Evolutionary conservation across 2,888 invertebrate genomes (phyloP).

Genomic region (Altica lythri): DNA sequence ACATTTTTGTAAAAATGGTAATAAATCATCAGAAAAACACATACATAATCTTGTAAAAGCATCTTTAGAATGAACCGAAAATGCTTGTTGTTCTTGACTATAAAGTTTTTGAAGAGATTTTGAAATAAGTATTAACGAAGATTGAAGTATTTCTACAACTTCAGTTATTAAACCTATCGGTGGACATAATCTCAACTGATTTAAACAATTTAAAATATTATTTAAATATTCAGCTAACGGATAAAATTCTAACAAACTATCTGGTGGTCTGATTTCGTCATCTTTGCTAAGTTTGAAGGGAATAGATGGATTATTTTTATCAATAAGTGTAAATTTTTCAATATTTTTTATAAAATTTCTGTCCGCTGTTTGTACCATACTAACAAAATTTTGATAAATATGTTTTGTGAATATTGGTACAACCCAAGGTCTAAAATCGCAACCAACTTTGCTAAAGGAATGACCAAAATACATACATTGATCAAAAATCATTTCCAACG

Average conservation of each 20-base stretch:
- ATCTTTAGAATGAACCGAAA: constrained; percentile 76
- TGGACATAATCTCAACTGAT: constrained; percentile 82
- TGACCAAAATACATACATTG: constrained; percentile 97
- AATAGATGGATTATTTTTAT: constrained; percentile 61
- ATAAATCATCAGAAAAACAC: constrained; percentile 78
- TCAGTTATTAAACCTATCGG: constrained; percentile 77
- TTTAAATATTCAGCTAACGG: constrained; percentile 91
- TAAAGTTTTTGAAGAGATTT: constrained; percentile 72
- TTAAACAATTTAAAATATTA: constrained; percentile 78
- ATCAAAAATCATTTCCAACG: constrained; percentile 83
- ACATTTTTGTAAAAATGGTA: constrained; percentile 84
- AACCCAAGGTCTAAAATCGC: constrained; percentile 85
- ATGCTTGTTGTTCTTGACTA: constrained; percentile 83
- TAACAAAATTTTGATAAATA: constrained; percentile 69
- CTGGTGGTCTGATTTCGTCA: constrained; percentile 72
- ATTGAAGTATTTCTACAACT: constrained; percentile 71
- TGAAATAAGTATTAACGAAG: constrained; percentile 71
- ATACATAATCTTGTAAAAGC: constrained; percentile 78
- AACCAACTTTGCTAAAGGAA: constrained; percentile 92
- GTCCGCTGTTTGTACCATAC: constrained; percentile 68
- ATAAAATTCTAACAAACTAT: constrained; percentile 82
- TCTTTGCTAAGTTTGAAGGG: constrained; percentile 56
- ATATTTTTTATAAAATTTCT: constrained; percentile 74
- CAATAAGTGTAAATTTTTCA: constrained; percentile 76
- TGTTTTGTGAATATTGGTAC: constrained; percentile 76